Evolutionary conservation across 2,797 vertebrate genomes (phyloP).

Genomic region (Lepidocolaptes lacrymiger): DNA sequence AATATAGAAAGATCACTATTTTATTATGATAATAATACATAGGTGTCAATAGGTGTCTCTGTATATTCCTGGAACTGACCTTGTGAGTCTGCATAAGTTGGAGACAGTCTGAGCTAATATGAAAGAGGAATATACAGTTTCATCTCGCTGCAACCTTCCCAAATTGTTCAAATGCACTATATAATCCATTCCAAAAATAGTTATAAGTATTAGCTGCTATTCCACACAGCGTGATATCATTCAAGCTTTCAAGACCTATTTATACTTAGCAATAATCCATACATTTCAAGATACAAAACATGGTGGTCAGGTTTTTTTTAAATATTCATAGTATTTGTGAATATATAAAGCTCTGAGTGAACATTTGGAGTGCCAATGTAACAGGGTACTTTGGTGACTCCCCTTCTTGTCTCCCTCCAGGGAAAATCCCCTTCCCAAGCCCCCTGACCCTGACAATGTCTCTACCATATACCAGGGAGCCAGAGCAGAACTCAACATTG

Average conservation of each 20-base stretch:
- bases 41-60: background rate
- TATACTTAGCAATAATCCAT: background rate
- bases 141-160: background rate
- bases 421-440: background rate
- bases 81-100: background rate
- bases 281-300: background rate
- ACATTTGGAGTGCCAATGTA: background rate
- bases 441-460: fast-evolving
- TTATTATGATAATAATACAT: background rate
- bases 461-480: background rate
- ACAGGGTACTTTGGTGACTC: background rate
- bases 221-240: background rate
- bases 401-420: background rate
- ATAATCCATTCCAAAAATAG: background rate
- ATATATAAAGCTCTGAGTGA: background rate
- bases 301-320: background rate
- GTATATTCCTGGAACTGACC: background rate
- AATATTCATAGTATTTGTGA: background rate
- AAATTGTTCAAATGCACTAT: background rate
- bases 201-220: background rate
- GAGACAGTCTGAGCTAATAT: background rate
- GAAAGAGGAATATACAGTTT: background rate
- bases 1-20: background rate
- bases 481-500: background rate
- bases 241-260: background rate